These are phyloP conservation scores for Nannoperca obscura DNA, from an alignment of 2,797 vertebrate genomes.

Conservation along the genomic window DNA sequence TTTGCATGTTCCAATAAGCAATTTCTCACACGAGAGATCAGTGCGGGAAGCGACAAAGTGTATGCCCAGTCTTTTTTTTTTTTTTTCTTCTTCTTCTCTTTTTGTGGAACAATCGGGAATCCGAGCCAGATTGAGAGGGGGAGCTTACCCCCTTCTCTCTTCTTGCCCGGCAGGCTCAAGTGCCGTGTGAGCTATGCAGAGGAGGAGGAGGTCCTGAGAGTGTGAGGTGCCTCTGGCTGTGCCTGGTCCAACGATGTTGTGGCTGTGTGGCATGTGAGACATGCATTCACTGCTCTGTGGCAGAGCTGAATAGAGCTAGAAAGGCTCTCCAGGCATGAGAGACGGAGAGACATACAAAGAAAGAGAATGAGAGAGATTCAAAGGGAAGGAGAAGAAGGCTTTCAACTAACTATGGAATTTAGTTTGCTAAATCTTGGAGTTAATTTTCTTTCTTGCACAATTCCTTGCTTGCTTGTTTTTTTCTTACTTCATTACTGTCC, in stretches of 20 bases:
- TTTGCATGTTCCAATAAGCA: slow-evolving; percentile 53
- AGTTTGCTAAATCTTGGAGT: slow-evolving; percentile 61
- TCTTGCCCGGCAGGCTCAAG: slow-evolving; percentile 64
- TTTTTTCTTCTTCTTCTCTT: neutral
- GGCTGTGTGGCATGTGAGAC: slow-evolving; percentile 81
- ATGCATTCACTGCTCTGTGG: slow-evolving; percentile 76
- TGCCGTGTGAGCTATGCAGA: slow-evolving; percentile 71
- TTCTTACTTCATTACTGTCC: slow-evolving; percentile 24
- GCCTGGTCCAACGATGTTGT: slow-evolving; percentile 71
- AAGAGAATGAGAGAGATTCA: slow-evolving; percentile 58
- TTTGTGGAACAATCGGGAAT: slow-evolving; percentile 58
- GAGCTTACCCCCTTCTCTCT: slow-evolving; percentile 45
- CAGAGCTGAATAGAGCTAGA: slow-evolving; percentile 70
- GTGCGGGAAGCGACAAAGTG: slow-evolving; percentile 16
- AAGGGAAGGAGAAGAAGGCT: slow-evolving; percentile 57
- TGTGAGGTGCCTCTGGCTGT: slow-evolving; percentile 73
- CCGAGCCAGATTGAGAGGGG: slow-evolving; percentile 43
- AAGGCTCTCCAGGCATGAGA: slow-evolving; percentile 78
- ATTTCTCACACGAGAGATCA: slow-evolving; percentile 49
- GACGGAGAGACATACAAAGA: slow-evolving; percentile 60
- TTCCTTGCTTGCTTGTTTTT: slow-evolving; percentile 28
- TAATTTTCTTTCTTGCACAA: slow-evolving; percentile 37
- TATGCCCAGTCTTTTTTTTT: neutral
- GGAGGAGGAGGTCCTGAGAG: slow-evolving; percentile 60
- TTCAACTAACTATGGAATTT: slow-evolving; percentile 72